Conservation (phyloP, 2,888 invertebrate species). For the Yponomeuta cagnagella region DNA sequence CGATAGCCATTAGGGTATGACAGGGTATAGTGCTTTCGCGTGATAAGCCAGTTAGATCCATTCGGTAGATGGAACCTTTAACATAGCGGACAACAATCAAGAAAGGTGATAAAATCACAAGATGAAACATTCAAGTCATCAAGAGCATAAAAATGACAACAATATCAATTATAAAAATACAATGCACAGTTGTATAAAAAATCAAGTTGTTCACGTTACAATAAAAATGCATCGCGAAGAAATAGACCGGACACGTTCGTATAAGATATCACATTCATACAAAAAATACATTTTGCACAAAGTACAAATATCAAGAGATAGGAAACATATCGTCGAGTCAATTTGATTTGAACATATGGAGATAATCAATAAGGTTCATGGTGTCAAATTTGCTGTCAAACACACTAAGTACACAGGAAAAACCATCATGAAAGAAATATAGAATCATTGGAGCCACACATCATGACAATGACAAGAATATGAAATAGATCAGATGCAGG, state of each 20-base stretch:
- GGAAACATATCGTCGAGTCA: neutral
- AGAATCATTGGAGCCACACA: neutral
- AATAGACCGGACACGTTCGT: neutral
- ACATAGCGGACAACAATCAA: slow-evolving; percentile 61
- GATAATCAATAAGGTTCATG: neutral
- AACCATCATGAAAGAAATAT: neutral
- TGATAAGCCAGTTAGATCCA: slow-evolving; percentile 3
- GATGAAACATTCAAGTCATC: slow-evolving; percentile 26
- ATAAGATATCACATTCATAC: neutral
- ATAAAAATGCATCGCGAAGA: neutral
- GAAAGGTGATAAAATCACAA: slow-evolving; percentile 52
- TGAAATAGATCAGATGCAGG: neutral
- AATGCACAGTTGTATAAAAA: slow-evolving; percentile 1
- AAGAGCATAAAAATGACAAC: neutral
- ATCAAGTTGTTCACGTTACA: neutral
- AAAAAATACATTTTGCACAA: neutral
- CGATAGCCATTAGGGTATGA: neutral
- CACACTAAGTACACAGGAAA: neutral
- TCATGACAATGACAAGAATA: neutral
- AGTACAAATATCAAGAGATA: neutral
- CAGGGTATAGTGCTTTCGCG: neutral
- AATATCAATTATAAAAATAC: slow-evolving; percentile 6
- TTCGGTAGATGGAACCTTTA: slow-evolving; percentile 44
- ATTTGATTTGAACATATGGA: neutral
- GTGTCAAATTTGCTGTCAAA: neutral